Base-by-base conservation (phyloP, 2,113 vertebrate species). In the Elgaria multicarinata region DNA sequence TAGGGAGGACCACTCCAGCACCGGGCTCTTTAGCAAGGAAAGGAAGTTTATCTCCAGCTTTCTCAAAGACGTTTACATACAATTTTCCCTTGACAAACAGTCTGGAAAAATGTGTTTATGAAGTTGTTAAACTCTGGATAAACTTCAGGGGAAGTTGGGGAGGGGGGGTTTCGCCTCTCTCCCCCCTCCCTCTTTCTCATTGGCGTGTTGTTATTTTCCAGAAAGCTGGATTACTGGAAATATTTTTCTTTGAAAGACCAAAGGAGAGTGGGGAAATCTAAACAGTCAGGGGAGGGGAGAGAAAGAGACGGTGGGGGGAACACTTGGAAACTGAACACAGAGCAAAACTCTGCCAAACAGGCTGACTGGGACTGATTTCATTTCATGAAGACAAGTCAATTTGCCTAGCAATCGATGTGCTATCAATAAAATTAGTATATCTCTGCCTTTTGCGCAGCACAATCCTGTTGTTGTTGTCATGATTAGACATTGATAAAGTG, bases 71-170 rank as follows among this genome's bases (percentile, higher is more conserved):
- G 55, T 87, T 87, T 87, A 55, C 69, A n/a, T 87, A 69, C 76
- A 82, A 69, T 64, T 83, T 83, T 26, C n/a, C 58, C 44, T 64
- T 83, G 85, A 91, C 83, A 83, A 83, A 88, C 76, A 83, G 58
- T 83, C 79, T 39, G 79, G 85, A 44, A 72, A 87, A 91, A 77
- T 69, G 78, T 90, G 89, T 87, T 91, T 91, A 87, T 87, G 77
- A 72, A 91, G 71, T 83, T 87, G 85, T 83, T 87, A 91, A 83
- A 83, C 85, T 91, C 44, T 91, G 72, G 79, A 87, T 87, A 87
- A 91, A 91, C 90, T 87, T 91, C 79, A 87, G 85, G 58, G 69
- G 80, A 83, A 67, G 79, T 42, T 74, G 55, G 28, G 31, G n/a
- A n/a, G 33, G 0, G 22, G 24, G n/a, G 33, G 7, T 28, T n/a